These are phyloP conservation scores for Agonopterix subpropinquella DNA, from an alignment of 2,888 invertebrate genomes.

Conservation along the genomic window DNA sequence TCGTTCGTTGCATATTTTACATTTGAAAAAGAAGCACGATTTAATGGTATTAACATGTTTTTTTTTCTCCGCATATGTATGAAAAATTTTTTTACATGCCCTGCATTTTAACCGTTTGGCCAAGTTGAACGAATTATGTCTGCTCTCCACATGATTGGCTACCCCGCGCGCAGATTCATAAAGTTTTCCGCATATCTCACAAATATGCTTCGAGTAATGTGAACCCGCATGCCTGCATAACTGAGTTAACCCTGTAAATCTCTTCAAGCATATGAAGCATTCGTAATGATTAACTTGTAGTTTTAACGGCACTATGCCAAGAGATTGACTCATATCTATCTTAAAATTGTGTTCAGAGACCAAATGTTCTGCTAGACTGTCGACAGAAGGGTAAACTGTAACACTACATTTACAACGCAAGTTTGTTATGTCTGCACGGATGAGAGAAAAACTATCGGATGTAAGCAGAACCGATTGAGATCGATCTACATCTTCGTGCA, in stretches of 20 bases:
- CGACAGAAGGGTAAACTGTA: constrained; percentile 5
- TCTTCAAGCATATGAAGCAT: constrained; percentile 5
- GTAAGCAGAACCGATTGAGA: constrained; percentile 34
- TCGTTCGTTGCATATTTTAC: constrained; percentile 17
- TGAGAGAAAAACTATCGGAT: not conserved
- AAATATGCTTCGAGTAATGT: constrained; percentile 12
- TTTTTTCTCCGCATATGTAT: constrained; percentile 16
- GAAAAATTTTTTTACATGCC: not conserved
- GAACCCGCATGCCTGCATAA: constrained; percentile 13
- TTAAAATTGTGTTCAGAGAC: constrained; percentile 5
- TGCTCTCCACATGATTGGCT: not conserved
- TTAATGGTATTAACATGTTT: constrained; percentile 17
- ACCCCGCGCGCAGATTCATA: constrained; percentile 8
- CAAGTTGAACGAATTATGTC: not conserved
- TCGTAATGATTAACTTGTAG: not conserved
- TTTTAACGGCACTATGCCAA: constrained; percentile 1
- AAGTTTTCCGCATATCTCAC: constrained; percentile 14
- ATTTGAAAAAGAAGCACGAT: constrained; percentile 16
- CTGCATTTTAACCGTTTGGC: not conserved
- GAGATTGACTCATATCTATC: constrained; percentile 6
- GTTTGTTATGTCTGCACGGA: constrained; percentile 12
- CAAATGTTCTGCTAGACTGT: constrained; percentile 9
- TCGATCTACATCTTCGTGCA: constrained; percentile 31
- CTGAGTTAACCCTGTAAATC: constrained; percentile 7
- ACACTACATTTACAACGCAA: constrained; percentile 12